phyloP scores from a whole-genome alignment of 2,888 invertebrate genomes.

The Synergus gifuensis region DNA sequence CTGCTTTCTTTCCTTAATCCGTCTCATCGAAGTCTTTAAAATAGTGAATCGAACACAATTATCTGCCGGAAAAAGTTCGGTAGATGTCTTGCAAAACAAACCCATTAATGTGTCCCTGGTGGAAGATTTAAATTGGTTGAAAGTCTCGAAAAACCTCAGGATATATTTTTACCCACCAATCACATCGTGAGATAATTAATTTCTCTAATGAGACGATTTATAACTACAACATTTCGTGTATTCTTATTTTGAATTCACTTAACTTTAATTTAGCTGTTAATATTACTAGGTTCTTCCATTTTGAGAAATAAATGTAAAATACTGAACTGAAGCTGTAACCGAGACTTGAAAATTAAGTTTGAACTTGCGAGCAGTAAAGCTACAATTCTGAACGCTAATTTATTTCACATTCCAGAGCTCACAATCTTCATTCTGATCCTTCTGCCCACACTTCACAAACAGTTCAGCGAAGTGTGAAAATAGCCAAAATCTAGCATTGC shows the following conservation, averaged over 20 bases:
- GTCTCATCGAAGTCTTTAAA: slow-evolving; percentile 8
- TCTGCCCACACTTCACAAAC: slow-evolving; percentile 25
- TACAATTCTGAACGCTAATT: not conserved
- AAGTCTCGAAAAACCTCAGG: not conserved
- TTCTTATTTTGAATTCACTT: too few relatives aligned
- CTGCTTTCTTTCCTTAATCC: slow-evolving; percentile 6
- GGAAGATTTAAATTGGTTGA: not conserved
- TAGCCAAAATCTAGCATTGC: slow-evolving; percentile 24
- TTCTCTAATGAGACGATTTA: not conserved
- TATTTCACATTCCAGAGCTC: slow-evolving; percentile 18
- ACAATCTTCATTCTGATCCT: not conserved
- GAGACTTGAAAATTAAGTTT: too few relatives aligned
- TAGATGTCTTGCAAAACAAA: slow-evolving; percentile 21
- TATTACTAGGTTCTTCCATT: too few relatives aligned
- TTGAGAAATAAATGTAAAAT: too few relatives aligned
- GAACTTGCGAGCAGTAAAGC: slow-evolving; percentile 8
- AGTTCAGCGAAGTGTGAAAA: slow-evolving; percentile 27
- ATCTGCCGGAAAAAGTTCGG: slow-evolving; percentile 3
- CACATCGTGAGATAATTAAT: not conserved
- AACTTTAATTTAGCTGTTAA: too few relatives aligned
- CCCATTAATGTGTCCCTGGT: slow-evolving; percentile 6
- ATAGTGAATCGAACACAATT: slow-evolving; percentile 10
- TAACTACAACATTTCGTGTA: too few relatives aligned
- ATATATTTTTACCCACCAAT: not conserved
- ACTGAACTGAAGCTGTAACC: too few relatives aligned